These are phyloP conservation scores for Sebastes kiyomatsui DNA, from an alignment of 2,797 vertebrate genomes.

Conservation along the genomic window DNA sequence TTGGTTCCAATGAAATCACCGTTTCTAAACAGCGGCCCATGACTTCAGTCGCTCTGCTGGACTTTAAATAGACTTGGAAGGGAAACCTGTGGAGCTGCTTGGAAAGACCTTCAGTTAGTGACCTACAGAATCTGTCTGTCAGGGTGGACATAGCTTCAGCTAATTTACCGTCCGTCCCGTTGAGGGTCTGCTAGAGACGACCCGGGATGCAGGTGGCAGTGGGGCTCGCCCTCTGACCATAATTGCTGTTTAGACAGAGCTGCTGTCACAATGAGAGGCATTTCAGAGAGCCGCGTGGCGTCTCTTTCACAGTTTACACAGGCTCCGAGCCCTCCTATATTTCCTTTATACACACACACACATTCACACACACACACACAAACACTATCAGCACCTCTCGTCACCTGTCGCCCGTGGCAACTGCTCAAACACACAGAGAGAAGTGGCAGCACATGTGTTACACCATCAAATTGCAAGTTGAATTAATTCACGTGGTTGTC, in stretches of 20 bases:
- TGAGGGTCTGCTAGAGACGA: conserved; percentile 46
- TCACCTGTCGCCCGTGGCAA: conserved; percentile 74
- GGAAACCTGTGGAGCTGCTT: conserved; percentile 53
- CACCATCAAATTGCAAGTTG: conserved; percentile 29
- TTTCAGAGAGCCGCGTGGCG: conserved; percentile 50
- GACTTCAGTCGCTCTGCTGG: conserved; percentile 47
- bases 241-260: conserved; percentile 63
- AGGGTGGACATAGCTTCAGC: conserved; percentile 52
- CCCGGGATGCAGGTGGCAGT: conserved; percentile 47
- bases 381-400: conserved; percentile 39
- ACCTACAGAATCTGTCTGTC: conserved; percentile 67
- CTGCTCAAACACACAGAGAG: conserved; percentile 62
- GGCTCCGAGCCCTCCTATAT: conserved; percentile 44
- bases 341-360: conserved; percentile 38
- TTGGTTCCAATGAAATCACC: conserved; percentile 29
- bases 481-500: conserved; percentile 38
- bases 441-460: conserved; percentile 36
- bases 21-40: conserved; percentile 32
- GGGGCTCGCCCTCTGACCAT: conserved; percentile 33
- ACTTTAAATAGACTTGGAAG: conserved; percentile 68
- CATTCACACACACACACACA: conserved; percentile 14
- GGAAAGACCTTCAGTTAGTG: conserved; percentile 68
- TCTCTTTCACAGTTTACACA: conserved; percentile 74
- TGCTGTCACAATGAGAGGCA: conserved; percentile 71
- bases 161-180: conserved; percentile 58